These are phyloP conservation scores for Dipodomys ordii DNA, from an alignment of 2,113 vertebrate species.

Conservation along the genomic window DNA sequence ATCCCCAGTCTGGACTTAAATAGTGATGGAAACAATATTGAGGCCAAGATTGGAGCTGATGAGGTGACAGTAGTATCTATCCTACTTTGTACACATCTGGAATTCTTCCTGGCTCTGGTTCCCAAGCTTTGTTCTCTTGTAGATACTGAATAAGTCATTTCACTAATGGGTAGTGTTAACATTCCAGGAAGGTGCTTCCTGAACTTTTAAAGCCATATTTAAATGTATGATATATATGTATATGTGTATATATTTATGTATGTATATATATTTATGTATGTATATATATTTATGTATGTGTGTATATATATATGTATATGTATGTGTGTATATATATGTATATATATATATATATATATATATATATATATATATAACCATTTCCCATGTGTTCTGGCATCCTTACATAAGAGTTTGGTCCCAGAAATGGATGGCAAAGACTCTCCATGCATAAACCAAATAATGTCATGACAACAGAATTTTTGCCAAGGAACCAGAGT, in stretches of 20 bases:
- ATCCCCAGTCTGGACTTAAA: not conserved
- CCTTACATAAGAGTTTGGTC: not conserved
- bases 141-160: not conserved
- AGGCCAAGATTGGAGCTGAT: not conserved
- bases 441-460: conserved; percentile 31
- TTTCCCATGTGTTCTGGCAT: not conserved
- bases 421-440: conserved; percentile 27
- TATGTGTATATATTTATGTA: too few species aligned
- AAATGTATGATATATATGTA: not conserved
- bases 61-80: accelerated
- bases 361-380: not conserved
- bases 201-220: not conserved
- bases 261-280: not conserved
- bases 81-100: not conserved
- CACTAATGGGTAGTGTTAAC: not conserved
- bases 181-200: conserved; percentile 12
- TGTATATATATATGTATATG: too few species aligned
- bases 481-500: conserved; percentile 47
- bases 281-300: not conserved
- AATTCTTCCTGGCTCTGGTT: not conserved
- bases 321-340: too few species aligned
- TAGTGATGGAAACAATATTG: not conserved
- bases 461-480: conserved; percentile 46
- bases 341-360: not conserved
- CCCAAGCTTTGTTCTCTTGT: not conserved